Evolutionary conservation across 2,797 vertebrate genomes (phyloP).

Genomic region (Gouania willdenowi): DNA sequence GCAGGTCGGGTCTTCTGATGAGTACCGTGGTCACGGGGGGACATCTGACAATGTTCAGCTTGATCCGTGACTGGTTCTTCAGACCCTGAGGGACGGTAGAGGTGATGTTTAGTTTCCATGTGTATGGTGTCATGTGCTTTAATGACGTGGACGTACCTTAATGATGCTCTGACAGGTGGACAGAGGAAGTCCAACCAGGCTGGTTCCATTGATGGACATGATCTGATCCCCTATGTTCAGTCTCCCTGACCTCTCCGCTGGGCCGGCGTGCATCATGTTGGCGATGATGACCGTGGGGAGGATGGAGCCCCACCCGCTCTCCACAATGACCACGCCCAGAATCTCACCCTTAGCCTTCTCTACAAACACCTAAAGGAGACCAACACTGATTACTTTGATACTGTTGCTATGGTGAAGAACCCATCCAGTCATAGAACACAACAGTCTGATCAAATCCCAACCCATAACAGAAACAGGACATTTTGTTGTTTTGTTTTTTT

Average conservation of each 20-base stretch:
- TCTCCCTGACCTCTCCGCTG: conserved; percentile 89
- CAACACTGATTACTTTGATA: no score
- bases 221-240: conserved; percentile 96
- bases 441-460: no score
- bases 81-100: no score
- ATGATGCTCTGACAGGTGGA: conserved; percentile 97
- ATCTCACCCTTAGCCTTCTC: conserved; percentile 97
- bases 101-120: no score
- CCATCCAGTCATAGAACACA: no score
- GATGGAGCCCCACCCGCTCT: conserved; percentile 98
- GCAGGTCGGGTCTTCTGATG: conserved; percentile 91
- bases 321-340: conserved; percentile 91
- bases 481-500: no score
- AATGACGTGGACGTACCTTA: conserved; percentile 76
- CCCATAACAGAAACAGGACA: no score
- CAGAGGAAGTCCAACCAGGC: conserved; percentile 91
- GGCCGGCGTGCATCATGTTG: conserved; percentile 97
- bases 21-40: conserved; percentile 95
- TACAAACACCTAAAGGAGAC: conserved; percentile 86
- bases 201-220: conserved; percentile 98
- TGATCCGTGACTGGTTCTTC: conserved; percentile 89
- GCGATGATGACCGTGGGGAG: conserved; percentile 95
- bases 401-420: no score
- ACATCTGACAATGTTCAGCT: conserved; percentile 93
- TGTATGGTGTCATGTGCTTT: no score